These are phyloP conservation scores for Helobdella robusta DNA, from an alignment of 2,888 invertebrate genomes.

Conservation along the genomic window DNA sequence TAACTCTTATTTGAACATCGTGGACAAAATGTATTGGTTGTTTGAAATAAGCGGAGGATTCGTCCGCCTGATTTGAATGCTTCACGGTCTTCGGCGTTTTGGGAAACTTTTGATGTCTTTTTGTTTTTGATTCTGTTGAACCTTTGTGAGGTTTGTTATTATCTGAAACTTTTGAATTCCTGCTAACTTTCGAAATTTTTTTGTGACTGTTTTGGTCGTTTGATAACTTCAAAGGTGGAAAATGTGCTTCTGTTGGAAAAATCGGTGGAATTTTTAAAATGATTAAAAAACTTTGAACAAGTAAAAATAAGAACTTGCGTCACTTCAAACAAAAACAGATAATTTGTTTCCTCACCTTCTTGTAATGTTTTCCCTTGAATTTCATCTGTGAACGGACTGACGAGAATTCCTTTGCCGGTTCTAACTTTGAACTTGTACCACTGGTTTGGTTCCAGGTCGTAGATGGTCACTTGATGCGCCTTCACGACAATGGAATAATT, in stretches of 20 bases:
- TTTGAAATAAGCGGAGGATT: no score
- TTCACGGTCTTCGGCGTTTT: background rate
- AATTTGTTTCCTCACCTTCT: conserved; percentile 26
- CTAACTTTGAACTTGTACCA: conserved; percentile 83
- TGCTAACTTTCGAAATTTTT: no score
- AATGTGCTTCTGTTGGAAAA: no score
- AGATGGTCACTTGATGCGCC: conserved; percentile 65
- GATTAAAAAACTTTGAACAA: no score
- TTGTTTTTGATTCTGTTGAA: conserved; percentile 9
- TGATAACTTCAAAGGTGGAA: no score
- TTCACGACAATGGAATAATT: conserved; percentile 64
- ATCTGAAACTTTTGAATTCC: no score
- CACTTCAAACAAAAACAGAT: no score
- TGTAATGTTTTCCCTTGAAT: conserved; percentile 32
- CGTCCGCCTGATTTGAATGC: no score
- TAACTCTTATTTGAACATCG: conserved; percentile 24
- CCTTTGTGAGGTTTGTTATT: no score
- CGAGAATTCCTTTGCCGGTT: conserved; percentile 58
- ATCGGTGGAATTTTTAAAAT: no score
- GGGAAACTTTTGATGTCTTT: conserved; percentile 4
- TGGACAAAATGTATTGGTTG: background rate
- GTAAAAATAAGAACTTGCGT: no score
- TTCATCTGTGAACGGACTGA: conserved; percentile 33
- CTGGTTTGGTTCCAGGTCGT: conserved; percentile 68
- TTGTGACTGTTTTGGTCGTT: no score